A percentile compares a stretch with the other conserved stretches of the same genome.
phyloP scores from a whole-genome alignment of 2,113 vertebrate species.

The Dryoscopus gambensis region DNA sequence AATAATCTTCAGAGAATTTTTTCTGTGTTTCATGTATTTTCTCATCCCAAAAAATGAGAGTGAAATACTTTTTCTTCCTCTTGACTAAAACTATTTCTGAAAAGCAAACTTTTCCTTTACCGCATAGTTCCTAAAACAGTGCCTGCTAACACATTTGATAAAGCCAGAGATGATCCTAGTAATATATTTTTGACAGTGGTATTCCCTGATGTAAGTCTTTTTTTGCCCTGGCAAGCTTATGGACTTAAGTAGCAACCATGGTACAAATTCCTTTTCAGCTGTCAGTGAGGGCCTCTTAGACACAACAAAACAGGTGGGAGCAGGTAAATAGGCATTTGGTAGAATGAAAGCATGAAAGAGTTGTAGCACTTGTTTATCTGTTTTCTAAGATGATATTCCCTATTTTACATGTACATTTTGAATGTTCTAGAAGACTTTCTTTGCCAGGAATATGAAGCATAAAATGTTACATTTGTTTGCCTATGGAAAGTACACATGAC shows the following conservation, averaged over 20 bases:
- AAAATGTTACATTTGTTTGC: not conserved
- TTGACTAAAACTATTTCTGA: slow-evolving; percentile 56
- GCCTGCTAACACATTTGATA: not conserved
- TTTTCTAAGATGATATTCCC: not conserved
- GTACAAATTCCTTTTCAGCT: not conserved
- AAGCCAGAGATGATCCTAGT: not conserved
- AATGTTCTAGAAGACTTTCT: not conserved
- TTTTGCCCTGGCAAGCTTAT: not conserved
- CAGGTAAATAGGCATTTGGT: not conserved
- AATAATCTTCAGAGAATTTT: slow-evolving; percentile 53
- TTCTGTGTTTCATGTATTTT: slow-evolving; percentile 32
- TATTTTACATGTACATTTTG: rapidly evolving
- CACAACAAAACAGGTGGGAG: not conserved
- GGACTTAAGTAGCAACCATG: not conserved
- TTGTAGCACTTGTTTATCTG: not conserved
- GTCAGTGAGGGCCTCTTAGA: not conserved
- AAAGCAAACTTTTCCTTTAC: not conserved
- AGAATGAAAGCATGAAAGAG: not conserved
- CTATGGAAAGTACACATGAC: not conserved
- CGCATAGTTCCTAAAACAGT: not conserved
- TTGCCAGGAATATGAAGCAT: not conserved
- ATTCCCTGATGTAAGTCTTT: not conserved
- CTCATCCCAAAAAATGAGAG: not conserved
- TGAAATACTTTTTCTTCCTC: slow-evolving; percentile 2
- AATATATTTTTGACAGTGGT: not conserved